Percentiles rank a stretch among this genome's conserved stretches.
Evolutionary conservation across 2,888 invertebrate genomes (phyloP).

Genomic region (Aporophyla lueneburgensis): DNA sequence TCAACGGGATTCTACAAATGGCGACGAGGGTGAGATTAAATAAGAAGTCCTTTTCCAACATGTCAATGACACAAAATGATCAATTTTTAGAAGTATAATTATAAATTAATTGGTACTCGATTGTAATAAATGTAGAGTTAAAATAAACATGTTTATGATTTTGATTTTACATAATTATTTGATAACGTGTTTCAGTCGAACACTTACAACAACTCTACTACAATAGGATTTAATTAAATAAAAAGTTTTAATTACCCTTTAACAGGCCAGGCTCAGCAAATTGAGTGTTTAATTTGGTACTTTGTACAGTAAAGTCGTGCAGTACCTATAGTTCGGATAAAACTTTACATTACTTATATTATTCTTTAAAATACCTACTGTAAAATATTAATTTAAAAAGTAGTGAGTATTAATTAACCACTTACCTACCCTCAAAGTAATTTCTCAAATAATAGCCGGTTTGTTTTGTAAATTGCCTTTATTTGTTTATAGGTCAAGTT

Average conservation of each 20-base stretch:
- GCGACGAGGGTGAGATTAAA: no score
- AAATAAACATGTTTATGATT: no score
- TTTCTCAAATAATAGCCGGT: background rate
- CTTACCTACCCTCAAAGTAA: background rate
- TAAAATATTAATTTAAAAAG: background rate
- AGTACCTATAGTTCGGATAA: no score
- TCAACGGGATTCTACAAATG: no score
- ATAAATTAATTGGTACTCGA: no score
- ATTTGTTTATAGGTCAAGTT: slow-evolving; percentile 43
- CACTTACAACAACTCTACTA: background rate
- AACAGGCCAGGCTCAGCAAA: background rate
- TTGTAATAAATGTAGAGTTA: no score
- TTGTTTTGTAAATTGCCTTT: slow-evolving; percentile 25
- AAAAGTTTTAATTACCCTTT: slow-evolving; percentile 4
- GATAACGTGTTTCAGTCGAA: no score
- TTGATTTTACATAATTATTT: no score
- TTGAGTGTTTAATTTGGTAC: background rate
- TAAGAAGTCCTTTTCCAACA: no score
- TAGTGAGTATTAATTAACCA: no score
- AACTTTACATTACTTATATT: background rate
- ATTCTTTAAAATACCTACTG: background rate
- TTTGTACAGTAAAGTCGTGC: background rate
- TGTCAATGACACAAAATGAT: no score
- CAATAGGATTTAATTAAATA: background rate
- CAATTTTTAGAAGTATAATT: no score